Evolutionary conservation across 2,888 invertebrate species (phyloP), one percentile per base, ranked within the genome.

Genomic region (Leptura quadrifasciata): DNA sequence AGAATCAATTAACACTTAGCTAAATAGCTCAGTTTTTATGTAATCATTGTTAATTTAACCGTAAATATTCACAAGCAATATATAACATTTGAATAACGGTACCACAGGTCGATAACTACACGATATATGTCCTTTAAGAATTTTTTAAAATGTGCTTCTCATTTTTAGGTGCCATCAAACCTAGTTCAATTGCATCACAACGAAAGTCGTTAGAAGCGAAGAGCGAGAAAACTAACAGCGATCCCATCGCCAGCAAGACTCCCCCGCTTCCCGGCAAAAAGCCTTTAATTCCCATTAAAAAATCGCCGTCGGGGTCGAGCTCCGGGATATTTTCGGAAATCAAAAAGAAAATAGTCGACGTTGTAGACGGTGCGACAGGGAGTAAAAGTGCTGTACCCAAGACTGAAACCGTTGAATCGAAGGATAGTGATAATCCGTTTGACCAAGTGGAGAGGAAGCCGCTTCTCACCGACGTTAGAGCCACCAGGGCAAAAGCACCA

Each of bases 401-500:
- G 63, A 83, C 80, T 65, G 87, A 88, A 65, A 70, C 76, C 5
- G 79, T 78, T 27, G 81, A 85, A 3, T 81, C 85, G 57, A 85
- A 81, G 64, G 81, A 80, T 57, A 31, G 86, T 75, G 76, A 90
- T 63, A 88, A 88, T 78, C 91, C 90, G 1, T 94, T 94, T 87
- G 94, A 94, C 89, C 92, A 93, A 78, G 91, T 94, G 18, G 94
- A 94, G 86, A 90, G 94, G 75, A 81, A 84, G 61, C 91, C 92
- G 1, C 91, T 94, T 82, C 89, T 94, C 72, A 91, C 91, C 57
- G 94, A 94, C 86, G 93, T 94, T 74, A 90, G 94, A 72, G 94
- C 93, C 12, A 92, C 92, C 82, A 91, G 93, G 81, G 93, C 92
- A 15, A 93, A 93, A 89, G 93, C 93, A 77, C 94, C 94, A 47